Evolutionary conservation across 2,113 vertebrate genomes (phyloP).

Genomic region (Aix galericulata): DNA sequence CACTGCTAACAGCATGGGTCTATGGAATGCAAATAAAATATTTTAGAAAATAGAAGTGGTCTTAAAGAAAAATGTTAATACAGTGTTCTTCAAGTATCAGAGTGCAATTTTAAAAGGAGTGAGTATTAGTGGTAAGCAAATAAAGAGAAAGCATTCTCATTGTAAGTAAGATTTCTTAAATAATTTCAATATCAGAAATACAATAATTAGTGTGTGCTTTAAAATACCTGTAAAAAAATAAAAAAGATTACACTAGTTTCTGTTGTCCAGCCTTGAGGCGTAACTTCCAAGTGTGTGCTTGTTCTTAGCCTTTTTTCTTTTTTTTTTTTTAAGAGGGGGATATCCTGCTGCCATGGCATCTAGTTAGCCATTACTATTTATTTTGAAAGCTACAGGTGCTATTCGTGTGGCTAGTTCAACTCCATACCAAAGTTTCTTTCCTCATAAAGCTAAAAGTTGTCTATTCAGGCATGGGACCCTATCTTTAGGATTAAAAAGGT

Average conservation of each 20-base stretch:
- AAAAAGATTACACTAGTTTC: not conserved
- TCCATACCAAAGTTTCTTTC: conserved; percentile 57
- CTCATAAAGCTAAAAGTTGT: not conserved
- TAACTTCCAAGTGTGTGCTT: conserved; percentile 3
- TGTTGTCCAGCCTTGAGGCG: not conserved
- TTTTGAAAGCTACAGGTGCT: conserved; percentile 59
- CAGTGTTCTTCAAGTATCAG: not conserved
- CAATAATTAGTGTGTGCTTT: not conserved
- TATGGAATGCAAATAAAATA: conserved; percentile 22
- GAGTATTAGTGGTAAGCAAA: not conserved
- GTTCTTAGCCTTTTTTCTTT: not conserved
- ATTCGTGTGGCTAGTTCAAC: conserved; percentile 48
- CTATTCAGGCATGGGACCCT: not conserved
- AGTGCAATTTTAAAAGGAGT: not conserved
- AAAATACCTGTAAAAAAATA: not conserved
- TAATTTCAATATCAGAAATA: not conserved
- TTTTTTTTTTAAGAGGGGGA: not conserved
- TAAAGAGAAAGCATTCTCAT: not conserved
- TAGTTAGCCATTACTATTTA: conserved; percentile 48
- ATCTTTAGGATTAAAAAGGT: conserved; percentile 41
- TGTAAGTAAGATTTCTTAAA: not conserved
- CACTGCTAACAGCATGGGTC: not conserved
- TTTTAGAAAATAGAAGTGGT: not conserved
- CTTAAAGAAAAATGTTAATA: not conserved
- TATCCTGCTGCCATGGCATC: not conserved